phyloP scores from a whole-genome alignment of 2,797 vertebrate species.

The Anguilla obscura region DNA sequence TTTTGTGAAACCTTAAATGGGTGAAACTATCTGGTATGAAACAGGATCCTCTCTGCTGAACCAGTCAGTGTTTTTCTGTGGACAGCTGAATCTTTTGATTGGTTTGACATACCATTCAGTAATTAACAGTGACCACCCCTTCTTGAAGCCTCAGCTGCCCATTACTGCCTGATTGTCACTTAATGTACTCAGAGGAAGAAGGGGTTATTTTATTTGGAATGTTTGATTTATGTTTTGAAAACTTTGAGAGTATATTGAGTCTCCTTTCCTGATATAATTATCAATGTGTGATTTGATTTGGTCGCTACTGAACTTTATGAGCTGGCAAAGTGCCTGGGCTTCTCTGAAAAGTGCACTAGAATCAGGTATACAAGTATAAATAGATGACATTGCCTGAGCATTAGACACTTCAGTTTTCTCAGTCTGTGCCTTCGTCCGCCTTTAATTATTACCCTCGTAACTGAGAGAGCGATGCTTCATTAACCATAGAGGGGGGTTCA shows the following conservation, averaged over 20 bases:
- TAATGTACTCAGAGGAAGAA: background rate
- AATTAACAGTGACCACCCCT: background rate
- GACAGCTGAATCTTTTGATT: background rate
- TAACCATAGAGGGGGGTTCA: background rate
- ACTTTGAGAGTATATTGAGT: background rate
- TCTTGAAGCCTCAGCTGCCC: background rate
- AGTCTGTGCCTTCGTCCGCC: background rate
- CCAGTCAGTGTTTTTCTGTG: background rate
- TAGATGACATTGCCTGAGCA: background rate
- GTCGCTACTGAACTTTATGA: background rate
- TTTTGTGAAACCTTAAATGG: background rate
- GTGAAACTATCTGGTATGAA: background rate
- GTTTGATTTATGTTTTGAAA: background rate
- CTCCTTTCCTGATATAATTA: background rate
- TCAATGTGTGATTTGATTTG: background rate
- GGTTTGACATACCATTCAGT: background rate
- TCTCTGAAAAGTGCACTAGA: background rate
- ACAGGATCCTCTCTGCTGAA: background rate
- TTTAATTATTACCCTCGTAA: background rate
- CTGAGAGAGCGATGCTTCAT: background rate
- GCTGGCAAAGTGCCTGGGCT: background rate
- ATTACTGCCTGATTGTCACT: background rate
- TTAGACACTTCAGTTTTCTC: background rate
- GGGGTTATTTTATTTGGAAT: background rate
- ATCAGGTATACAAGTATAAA: background rate